Conservation (phyloP, 2,797 vertebrate genomes). For the Spinibarbus caldwelli region DNA sequence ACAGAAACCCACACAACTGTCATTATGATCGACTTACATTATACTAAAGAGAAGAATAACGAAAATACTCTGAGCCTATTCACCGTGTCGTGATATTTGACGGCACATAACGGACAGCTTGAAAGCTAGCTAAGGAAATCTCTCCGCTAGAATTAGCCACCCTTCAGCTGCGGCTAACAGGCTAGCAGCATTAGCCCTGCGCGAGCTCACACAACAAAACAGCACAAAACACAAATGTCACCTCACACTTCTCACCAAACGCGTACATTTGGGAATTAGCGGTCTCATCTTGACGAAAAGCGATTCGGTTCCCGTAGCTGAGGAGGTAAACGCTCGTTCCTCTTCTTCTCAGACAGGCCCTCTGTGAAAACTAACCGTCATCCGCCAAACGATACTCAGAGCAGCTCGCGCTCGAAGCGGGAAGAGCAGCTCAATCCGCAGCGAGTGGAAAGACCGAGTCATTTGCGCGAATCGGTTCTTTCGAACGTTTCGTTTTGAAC, state of each 20-base stretch:
- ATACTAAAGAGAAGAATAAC: not conserved
- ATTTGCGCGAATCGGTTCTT: not conserved
- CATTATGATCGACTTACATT: not conserved
- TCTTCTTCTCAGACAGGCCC: conserved; percentile 59
- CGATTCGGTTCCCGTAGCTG: not conserved
- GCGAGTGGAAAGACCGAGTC: conserved; percentile 49
- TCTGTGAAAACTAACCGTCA: conserved; percentile 61
- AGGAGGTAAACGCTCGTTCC: conserved; percentile 48
- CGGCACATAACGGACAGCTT: not conserved
- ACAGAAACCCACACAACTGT: not conserved
- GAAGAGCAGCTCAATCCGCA: conserved; percentile 61
- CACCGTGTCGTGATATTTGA: not conserved
- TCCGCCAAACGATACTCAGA: conserved; percentile 65
- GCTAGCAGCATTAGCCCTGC: conserved; percentile 33
- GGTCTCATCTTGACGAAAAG: not conserved
- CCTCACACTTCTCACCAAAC: conserved; percentile 25
- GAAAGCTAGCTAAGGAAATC: conserved; percentile 36
- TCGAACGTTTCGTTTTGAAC: not conserved
- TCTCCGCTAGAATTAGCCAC: conserved; percentile 44
- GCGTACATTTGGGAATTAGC: no score
- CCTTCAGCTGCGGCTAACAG: conserved; percentile 43
- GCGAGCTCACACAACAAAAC: not conserved
- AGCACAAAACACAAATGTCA: conserved; percentile 37
- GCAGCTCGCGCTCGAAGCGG: conserved; percentile 63
- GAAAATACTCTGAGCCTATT: not conserved